Evolutionary conservation across 1,140 invertebrate genomes (phyloP).

Genomic region (Tachypleus tridentatus): DNA sequence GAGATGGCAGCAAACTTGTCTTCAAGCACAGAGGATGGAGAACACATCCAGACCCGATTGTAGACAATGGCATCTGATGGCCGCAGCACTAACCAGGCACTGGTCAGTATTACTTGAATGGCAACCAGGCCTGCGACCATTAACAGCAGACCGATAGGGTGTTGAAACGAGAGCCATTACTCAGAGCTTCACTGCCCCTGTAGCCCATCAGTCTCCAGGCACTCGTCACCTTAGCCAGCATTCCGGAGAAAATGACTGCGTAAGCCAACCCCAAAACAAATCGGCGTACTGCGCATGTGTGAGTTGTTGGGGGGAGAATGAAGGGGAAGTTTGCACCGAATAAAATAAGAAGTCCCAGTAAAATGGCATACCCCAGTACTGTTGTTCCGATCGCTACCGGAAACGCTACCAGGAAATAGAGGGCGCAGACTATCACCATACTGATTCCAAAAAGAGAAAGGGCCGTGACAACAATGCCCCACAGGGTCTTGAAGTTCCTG

Average conservation of each 20-base stretch:
- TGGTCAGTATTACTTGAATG: slow-evolving; percentile 11
- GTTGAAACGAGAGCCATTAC: slow-evolving; percentile 70
- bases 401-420: slow-evolving; percentile 38
- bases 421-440: slow-evolving; percentile 32
- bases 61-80: slow-evolving; percentile 9
- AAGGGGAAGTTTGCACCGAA: slow-evolving; percentile 39
- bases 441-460: slow-evolving; percentile 33
- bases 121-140: slow-evolving; percentile 14
- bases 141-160: slow-evolving; percentile 33
- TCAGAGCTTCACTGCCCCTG: slow-evolving; percentile 9
- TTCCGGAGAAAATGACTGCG: slow-evolving; percentile 34
- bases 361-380: slow-evolving; percentile 37
- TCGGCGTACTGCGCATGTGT: slow-evolving; percentile 34
- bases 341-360: slow-evolving; percentile 37
- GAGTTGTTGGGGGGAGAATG: slow-evolving; percentile 31
- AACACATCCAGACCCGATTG: slow-evolving; percentile 10
- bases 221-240: slow-evolving; percentile 39
- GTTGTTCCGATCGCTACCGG: slow-evolving; percentile 37
- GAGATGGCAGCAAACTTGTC: slow-evolving; percentile 13
- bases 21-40: slow-evolving; percentile 12
- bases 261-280: slow-evolving; percentile 36
- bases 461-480: slow-evolving; percentile 33
- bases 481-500: slow-evolving; percentile 22
- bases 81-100: slow-evolving; percentile 10
- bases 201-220: slow-evolving; percentile 30